These are phyloP conservation scores for Falco peregrinus DNA, from an alignment of 2,797 vertebrate genomes.

Conservation along the genomic window DNA sequence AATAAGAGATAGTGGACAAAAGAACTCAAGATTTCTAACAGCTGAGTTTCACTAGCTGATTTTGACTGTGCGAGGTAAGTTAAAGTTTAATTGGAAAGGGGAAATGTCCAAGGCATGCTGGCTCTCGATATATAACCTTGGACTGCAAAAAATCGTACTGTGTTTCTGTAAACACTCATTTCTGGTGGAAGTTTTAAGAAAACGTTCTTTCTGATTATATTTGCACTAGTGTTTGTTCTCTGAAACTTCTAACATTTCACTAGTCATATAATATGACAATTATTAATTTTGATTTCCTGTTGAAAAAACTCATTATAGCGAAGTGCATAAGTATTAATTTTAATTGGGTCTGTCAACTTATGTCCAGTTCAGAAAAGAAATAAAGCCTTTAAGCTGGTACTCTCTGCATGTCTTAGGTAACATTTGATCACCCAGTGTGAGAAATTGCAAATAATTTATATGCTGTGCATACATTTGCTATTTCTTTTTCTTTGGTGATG, in stretches of 20 bases:
- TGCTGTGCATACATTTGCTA: neutral
- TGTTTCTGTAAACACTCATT: neutral
- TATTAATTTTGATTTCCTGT: neutral
- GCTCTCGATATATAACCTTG: neutral
- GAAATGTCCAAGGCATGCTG: neutral
- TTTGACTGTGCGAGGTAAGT: slow-evolving; percentile 59
- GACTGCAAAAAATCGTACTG: neutral
- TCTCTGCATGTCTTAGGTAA: neutral
- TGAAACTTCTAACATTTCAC: neutral
- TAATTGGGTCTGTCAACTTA: neutral
- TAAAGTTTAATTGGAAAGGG: neutral
- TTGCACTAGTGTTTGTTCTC: neutral
- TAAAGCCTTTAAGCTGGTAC: neutral
- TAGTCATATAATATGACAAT: neutral
- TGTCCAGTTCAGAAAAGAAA: neutral
- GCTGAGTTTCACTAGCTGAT: slow-evolving; percentile 24
- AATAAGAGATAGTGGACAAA: slow-evolving; percentile 34
- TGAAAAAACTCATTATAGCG: neutral
- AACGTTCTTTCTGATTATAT: neutral
- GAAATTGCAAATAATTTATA: neutral
- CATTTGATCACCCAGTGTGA: neutral
- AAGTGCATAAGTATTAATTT: neutral
- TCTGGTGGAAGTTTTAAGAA: neutral
- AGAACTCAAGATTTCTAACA: slow-evolving; percentile 22
- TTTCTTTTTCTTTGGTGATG: neutral